A percentile compares a stretch with the other conserved stretches of the same genome.
phyloP scores from a whole-genome alignment of 2,797 vertebrate species.

The Scolopax rusticola region DNA sequence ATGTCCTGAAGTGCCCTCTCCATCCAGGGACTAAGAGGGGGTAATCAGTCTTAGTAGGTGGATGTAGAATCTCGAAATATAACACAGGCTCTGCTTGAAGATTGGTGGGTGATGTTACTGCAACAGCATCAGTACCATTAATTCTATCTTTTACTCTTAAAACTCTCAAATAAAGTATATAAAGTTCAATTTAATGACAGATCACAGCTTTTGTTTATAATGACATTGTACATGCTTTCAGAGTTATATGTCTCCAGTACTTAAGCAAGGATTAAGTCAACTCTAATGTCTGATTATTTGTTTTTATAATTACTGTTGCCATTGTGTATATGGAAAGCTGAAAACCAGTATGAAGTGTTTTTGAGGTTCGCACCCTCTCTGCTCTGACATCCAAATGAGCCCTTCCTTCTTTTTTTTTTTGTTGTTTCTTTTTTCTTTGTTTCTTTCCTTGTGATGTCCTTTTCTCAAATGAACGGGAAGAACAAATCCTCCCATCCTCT shows the following conservation, averaged over 20 bases:
- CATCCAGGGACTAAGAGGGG: constrained; percentile 41
- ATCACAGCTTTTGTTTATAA: constrained; percentile 25
- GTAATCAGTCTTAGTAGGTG: constrained; percentile 25
- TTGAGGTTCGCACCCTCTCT: neutral
- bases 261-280: constrained; percentile 26
- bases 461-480: neutral
- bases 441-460: neutral
- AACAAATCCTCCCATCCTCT: neutral
- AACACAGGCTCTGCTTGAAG: neutral
- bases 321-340: neutral
- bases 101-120: constrained; percentile 42
- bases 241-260: neutral
- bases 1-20: constrained; percentile 21
- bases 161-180: neutral
- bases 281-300: constrained; percentile 35
- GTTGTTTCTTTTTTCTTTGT: no score
- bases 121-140: neutral
- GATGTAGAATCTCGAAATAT: neutral
- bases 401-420: neutral
- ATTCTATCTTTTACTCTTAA: neutral
- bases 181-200: neutral
- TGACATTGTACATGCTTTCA: neutral
- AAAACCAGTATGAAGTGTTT: neutral
- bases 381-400: neutral
- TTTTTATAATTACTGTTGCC: constrained; percentile 31